Conservation (phyloP, 2,888 invertebrate genomes). For the Dermolepida albohirtum region DNA sequence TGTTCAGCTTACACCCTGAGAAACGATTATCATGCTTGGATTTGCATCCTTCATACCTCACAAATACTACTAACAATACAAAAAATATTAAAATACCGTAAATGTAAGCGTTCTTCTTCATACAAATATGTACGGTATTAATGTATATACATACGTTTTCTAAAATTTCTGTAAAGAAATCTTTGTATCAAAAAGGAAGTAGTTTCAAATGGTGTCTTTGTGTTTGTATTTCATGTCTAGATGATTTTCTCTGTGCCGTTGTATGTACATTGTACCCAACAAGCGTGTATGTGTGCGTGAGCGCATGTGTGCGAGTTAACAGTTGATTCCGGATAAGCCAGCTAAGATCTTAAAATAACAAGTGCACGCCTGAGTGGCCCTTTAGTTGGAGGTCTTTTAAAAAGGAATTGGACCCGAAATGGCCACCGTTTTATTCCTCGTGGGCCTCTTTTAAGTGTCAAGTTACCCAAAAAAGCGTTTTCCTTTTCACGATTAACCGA, state of each 20-base stretch:
- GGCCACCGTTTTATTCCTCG: conserved; percentile 38
- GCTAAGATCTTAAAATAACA: conserved; percentile 46
- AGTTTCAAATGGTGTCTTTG: too few relatives aligned
- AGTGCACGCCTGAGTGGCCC: conserved; percentile 44
- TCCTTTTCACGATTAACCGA: conserved; percentile 1
- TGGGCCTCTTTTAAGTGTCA: conserved; percentile 40
- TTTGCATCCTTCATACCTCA: neutral
- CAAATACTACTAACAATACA: conserved; percentile 1
- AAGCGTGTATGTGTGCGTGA: too few relatives aligned
- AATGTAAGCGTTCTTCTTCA: too few relatives aligned
- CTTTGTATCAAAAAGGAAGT: too few relatives aligned
- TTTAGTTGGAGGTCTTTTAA: conserved; percentile 31
- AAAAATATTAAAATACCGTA: neutral
- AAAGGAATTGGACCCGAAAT: conserved; percentile 40
- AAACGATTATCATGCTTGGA: conserved; percentile 11
- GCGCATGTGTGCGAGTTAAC: conserved; percentile 16
- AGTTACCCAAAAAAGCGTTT: conserved; percentile 28
- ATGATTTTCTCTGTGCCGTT: too few relatives aligned
- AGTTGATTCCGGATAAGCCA: conserved; percentile 40
- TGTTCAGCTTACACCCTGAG: conserved; percentile 2
- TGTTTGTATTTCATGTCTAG: too few relatives aligned
- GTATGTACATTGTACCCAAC: too few relatives aligned
- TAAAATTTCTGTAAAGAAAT: too few relatives aligned
- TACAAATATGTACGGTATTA: too few relatives aligned
- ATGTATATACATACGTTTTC: too few relatives aligned